These are phyloP conservation scores for Gymnobelideus leadbeateri DNA, from an alignment of 2,113 vertebrate species.

Conservation along the genomic window DNA sequence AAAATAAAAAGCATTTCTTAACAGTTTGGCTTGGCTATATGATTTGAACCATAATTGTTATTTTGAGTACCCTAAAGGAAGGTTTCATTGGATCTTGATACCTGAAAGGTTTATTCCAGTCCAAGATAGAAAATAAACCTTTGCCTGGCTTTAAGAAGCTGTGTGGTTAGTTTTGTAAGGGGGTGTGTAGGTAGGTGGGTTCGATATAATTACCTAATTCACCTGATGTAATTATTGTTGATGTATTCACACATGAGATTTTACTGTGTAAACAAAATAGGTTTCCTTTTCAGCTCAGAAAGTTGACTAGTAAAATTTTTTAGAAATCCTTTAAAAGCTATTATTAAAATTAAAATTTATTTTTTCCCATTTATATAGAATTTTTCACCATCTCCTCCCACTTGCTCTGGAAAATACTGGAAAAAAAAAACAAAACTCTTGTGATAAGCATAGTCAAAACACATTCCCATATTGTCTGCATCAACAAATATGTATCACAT, in stretches of 20 bases:
- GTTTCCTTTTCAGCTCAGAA: background rate
- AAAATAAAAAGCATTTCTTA: background rate
- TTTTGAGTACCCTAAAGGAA: background rate
- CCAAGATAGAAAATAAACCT: background rate
- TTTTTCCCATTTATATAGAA: background rate
- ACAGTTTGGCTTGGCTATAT: background rate
- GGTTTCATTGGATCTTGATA: background rate
- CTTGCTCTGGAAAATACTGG: background rate
- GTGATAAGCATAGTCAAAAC: background rate
- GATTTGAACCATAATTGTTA: background rate
- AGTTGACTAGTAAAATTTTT: background rate
- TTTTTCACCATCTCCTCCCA: background rate
- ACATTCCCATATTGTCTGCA: background rate
- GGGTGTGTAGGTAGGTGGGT: background rate
- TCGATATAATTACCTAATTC: background rate
- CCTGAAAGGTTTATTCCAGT: background rate
- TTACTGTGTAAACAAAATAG: background rate
- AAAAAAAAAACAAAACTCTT: background rate
- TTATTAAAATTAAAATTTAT: background rate
- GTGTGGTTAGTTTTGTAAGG: background rate
- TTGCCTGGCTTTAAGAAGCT: background rate
- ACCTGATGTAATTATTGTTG: background rate
- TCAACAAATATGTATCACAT: background rate
- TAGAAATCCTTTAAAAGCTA: background rate
- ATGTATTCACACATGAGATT: background rate